Base-by-base conservation (phyloP, 2,797 vertebrate species). In the Enteromius anoplus region DNA sequence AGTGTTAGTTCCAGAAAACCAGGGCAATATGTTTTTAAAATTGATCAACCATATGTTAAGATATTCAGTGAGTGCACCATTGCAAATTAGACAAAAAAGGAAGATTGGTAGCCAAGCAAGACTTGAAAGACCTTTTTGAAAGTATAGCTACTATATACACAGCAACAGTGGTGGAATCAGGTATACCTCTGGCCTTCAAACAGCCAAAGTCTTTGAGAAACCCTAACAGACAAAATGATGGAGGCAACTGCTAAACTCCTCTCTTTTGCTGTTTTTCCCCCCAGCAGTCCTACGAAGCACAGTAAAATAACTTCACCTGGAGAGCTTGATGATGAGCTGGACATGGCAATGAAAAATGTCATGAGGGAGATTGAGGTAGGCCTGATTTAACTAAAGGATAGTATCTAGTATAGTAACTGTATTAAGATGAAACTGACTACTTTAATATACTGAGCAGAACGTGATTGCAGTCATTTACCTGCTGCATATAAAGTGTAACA, bases 1-100 rank as follows among this genome's bases (percentile, higher is more conserved):
- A 76, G 65, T 85, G 87, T 85, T 34, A 17, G 0, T 93, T 92
- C 93, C 88, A 47, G 88, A 92, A 93, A 93, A 60, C 10, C 2
- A 0, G 29, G 12, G 66, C 79, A 71, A 32, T 73, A 80, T 68
- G 64, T 60, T 47, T 47, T 47, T 42, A 47, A 4, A 21, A 14
- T 47, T 73, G 70, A 89, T 88, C 81, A 83, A 89, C 93, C 91
- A 88, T 37, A 37, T 37, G 90, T 91, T 89, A 88, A 87, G 88
- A 88, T 87, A 81, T 15, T 29, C 11, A 37, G 15, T 32, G 21
- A 58, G 49, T 62, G 32, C 26, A 21, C 11, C 1, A 4, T 75
- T 45, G 42, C 10, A 45, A 32, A 71, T 58, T 34, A 4, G 45
- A 72, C 80, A 78, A 60, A 77, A 85, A 21, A 37, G 6, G 34